Conservation (phyloP, 2,797 vertebrate genomes). For the Trichosurus vulpecula region DNA sequence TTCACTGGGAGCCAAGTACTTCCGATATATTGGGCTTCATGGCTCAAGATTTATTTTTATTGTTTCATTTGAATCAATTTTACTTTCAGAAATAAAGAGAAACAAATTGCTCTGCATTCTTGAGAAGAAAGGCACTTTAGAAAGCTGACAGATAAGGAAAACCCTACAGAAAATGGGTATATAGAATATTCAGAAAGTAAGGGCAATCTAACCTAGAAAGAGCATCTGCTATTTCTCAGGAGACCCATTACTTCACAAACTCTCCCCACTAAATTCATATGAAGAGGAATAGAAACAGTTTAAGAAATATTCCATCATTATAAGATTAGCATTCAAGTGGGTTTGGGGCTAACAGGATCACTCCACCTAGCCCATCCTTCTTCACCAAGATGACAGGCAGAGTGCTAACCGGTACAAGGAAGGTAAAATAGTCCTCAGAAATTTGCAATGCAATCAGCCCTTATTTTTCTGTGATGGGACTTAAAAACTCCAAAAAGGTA, state of each 20-base stretch:
- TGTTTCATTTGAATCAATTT: conserved; percentile 74
- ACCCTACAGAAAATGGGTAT: conserved; percentile 48
- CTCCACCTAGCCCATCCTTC: conserved; percentile 64
- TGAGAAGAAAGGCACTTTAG: conserved; percentile 58
- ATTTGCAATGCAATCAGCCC: conserved; percentile 69
- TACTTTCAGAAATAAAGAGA: conserved; percentile 72
- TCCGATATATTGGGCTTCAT: conserved; percentile 64
- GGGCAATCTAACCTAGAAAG: conserved; percentile 67
- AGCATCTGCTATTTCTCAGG: conserved; percentile 74
- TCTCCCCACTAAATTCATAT: conserved; percentile 73
- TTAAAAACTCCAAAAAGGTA: conserved; percentile 71
- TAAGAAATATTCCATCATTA: conserved; percentile 71
- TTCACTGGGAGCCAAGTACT: conserved; percentile 42
- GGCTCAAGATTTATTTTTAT: conserved; percentile 75
- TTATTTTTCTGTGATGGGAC: conserved; percentile 71
- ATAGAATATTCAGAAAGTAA: conserved; percentile 35
- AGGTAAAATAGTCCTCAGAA: conserved; percentile 58
- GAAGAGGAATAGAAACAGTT: conserved; percentile 75
- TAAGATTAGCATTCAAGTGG: conserved; percentile 67
- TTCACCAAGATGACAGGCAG: conserved; percentile 67
- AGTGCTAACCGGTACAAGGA: conserved; percentile 60
- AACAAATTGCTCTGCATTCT: conserved; percentile 65
- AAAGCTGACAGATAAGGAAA: conserved; percentile 65
- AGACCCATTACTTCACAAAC: conserved; percentile 77
- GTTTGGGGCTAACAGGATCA: conserved; percentile 70